phyloP scores from a whole-genome alignment of 2,888 invertebrate genomes.

The Girardia tigrina region DNA sequence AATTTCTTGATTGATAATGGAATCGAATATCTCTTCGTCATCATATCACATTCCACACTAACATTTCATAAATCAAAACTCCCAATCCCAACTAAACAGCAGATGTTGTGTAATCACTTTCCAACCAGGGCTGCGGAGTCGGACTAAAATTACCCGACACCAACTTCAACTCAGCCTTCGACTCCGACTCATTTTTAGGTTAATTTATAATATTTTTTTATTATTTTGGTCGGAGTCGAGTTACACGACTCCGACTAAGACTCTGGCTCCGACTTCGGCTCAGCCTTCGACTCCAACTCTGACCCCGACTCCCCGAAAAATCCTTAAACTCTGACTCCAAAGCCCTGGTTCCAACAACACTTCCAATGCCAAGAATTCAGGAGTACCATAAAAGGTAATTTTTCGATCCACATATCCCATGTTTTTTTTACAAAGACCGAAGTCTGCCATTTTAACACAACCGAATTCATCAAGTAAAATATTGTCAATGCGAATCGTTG shows the following conservation, averaged over 20 bases:
- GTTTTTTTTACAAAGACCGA: constrained; percentile 87
- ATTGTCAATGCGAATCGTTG: no score
- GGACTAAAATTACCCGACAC: no score
- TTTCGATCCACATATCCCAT: constrained; percentile 97
- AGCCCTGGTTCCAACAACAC: constrained; percentile 92
- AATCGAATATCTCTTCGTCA: constrained; percentile 96
- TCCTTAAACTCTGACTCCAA: no score
- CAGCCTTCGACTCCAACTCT: no score
- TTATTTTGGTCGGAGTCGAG: no score
- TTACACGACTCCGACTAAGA: no score
- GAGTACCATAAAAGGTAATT: constrained; percentile 76
- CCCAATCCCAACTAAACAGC: constrained; percentile 99
- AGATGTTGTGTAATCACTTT: constrained; percentile 90
- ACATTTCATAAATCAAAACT: constrained; percentile 98
- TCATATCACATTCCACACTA: constrained; percentile 84
- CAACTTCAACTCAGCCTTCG: no score
- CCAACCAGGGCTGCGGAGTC: no score
- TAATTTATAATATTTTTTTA: no score
- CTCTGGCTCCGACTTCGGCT: no score
- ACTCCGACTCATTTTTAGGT: no score
- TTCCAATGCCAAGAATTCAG: constrained; percentile 73
- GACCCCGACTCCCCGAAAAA: no score
- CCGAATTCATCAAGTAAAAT: constrained; percentile 89
- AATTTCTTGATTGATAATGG: constrained; percentile 98
- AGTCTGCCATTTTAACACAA: constrained; percentile 97